phyloP scores from a whole-genome alignment of 2,888 invertebrate genomes.

The Sarcophaga variegata region DNA sequence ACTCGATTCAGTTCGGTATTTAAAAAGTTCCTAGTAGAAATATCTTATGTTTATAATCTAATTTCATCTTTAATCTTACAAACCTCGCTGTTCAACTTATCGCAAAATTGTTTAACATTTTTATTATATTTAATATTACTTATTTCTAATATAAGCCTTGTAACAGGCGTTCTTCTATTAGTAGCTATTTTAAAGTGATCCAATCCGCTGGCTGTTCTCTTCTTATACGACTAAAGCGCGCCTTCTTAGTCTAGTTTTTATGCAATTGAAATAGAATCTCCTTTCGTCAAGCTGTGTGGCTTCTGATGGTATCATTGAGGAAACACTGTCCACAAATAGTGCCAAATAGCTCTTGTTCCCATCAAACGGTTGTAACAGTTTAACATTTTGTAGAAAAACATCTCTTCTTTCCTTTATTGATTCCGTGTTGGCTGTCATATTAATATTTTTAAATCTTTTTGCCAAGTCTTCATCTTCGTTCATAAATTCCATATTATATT shows the following conservation, averaged over 20 bases:
- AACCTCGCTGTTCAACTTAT: slow-evolving; percentile 24
- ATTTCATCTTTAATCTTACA: slow-evolving; percentile 1
- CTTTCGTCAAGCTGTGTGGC: slow-evolving; percentile 29
- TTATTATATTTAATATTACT: no score
- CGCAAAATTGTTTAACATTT: not conserved
- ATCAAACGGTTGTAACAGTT: slow-evolving; percentile 44
- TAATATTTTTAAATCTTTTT: not conserved
- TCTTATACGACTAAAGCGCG: slow-evolving; percentile 26
- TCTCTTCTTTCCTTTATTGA: slow-evolving; percentile 46
- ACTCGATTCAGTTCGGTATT: slow-evolving; percentile 4
- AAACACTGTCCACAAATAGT: slow-evolving; percentile 34
- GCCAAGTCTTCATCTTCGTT: not conserved
- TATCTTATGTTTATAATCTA: not conserved
- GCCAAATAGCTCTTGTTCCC: slow-evolving; percentile 41
- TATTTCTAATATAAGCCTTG: no score
- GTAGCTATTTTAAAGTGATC: no score
- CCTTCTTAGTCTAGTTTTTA: slow-evolving; percentile 36
- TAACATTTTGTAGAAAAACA: slow-evolving; percentile 37
- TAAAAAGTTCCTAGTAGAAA: slow-evolving; percentile 8
- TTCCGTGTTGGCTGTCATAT: slow-evolving; percentile 4
- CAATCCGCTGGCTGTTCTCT: slow-evolving; percentile 42
- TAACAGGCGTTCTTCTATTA: no score
- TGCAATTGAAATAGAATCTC: slow-evolving; percentile 46
- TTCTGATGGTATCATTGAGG: slow-evolving; percentile 25
- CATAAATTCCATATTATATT: not conserved